Evolutionary conservation across 2,797 vertebrate genomes (phyloP).

Genomic region (Parambassis ranga): DNA sequence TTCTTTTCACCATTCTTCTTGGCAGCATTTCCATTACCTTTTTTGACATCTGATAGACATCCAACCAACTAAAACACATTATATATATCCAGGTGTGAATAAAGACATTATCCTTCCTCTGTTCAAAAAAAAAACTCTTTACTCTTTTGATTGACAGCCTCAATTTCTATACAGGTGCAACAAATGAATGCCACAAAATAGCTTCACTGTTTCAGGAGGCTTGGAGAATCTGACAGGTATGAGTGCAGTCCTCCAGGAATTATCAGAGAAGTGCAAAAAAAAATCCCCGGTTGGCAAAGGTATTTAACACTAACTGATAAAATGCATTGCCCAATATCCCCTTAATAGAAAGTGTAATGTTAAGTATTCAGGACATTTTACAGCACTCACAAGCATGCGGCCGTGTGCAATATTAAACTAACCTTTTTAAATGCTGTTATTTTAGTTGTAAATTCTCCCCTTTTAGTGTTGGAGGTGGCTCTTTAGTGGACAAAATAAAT

Average conservation of each 20-base stretch:
- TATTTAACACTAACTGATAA: slow-evolving; percentile 49
- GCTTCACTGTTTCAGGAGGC: background rate
- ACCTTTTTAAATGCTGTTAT: slow-evolving; percentile 46
- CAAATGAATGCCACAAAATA: too few relatives aligned
- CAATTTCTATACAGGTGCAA: background rate
- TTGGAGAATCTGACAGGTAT: background rate
- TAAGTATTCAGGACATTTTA: slow-evolving; percentile 50
- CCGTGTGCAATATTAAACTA: slow-evolving; percentile 50
- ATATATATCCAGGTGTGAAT: background rate
- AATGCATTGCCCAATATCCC: slow-evolving; percentile 31
- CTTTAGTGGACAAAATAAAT: slow-evolving; percentile 6
- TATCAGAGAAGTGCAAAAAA: slow-evolving; percentile 6
- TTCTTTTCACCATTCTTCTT: background rate
- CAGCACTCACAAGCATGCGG: slow-evolving; percentile 16
- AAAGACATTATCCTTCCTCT: background rate
- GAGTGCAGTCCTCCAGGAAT: slow-evolving; percentile 1
- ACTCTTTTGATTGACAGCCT: background rate
- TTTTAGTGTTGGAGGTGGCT: background rate
- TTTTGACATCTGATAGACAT: background rate
- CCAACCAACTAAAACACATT: background rate
- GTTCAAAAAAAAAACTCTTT: background rate
- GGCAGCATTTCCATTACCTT: background rate
- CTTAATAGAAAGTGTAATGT: slow-evolving; percentile 9
- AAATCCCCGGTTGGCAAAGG: background rate
- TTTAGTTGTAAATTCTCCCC: slow-evolving; percentile 35